Evolutionary conservation across 2,797 vertebrate species (phyloP).

Genomic region (Enteromius mattozi): DNA sequence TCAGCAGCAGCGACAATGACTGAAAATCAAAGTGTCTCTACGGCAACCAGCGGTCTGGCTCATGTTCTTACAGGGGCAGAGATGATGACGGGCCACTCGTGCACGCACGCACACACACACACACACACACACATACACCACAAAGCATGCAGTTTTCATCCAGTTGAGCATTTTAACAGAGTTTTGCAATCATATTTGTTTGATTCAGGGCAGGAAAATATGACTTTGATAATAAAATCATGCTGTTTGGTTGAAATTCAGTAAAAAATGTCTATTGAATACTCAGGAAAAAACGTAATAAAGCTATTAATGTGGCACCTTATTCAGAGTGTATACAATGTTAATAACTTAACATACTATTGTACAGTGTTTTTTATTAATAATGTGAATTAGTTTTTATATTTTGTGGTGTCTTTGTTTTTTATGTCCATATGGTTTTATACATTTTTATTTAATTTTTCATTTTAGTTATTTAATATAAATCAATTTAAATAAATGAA

Average conservation of each 20-base stretch:
- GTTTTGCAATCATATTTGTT: neutral
- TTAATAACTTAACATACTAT: too few relatives aligned
- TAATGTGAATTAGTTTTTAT: too few relatives aligned
- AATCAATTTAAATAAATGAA: too few relatives aligned
- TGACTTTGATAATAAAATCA: neutral
- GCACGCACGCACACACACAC: neutral
- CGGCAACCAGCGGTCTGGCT: constrained; percentile 22
- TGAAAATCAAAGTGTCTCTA: constrained; percentile 24
- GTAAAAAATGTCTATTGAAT: neutral
- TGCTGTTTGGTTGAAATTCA: neutral
- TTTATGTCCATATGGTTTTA: too few relatives aligned
- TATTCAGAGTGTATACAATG: neutral
- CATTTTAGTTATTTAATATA: too few relatives aligned
- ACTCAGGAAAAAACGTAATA: neutral
- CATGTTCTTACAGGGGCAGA: constrained; percentile 14
- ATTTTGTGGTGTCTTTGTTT: too few relatives aligned
- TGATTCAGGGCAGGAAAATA: neutral
- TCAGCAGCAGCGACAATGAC: constrained; percentile 2
- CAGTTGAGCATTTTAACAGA: neutral
- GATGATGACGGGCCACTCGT: neutral
- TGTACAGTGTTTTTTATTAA: too few relatives aligned
- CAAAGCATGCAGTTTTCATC: neutral
- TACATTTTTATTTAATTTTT: too few relatives aligned
- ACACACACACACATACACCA: neutral
- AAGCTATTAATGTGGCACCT: neutral